Conservation (phyloP, 2,888 invertebrate species). For the Baronia brevicornis region DNA sequence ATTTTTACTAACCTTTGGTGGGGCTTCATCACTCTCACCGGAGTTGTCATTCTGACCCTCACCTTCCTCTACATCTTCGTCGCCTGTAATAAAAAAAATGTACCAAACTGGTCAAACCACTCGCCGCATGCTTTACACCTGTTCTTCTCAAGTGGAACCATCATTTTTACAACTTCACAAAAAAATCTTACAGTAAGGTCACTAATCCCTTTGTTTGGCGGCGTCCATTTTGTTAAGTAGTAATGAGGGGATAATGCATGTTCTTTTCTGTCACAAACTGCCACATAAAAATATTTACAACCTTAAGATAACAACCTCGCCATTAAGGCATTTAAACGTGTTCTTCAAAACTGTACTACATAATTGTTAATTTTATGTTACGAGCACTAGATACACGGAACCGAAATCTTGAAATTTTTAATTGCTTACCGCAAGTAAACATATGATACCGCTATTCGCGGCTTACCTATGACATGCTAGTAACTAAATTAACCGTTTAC, state of each 20-base stretch:
- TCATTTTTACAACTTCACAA: constrained; percentile 41
- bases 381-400: constrained; percentile 26
- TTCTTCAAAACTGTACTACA: constrained; percentile 21
- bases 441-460: constrained; percentile 77
- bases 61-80: constrained; percentile 83
- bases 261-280: constrained; percentile 76
- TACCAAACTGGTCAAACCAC: constrained; percentile 62
- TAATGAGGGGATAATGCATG: constrained; percentile 82
- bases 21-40: constrained; percentile 83
- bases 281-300: constrained; percentile 75
- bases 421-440: constrained; percentile 76
- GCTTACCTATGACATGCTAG: constrained; percentile 75
- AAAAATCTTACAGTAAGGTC: constrained; percentile 72
- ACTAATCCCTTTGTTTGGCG: constrained; percentile 85
- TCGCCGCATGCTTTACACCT: constrained; percentile 37
- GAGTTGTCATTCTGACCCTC: constrained; percentile 81
- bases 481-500: constrained; percentile 78
- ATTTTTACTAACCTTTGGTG: constrained; percentile 67
- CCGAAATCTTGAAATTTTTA: constrained; percentile 65
- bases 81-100: constrained; percentile 64
- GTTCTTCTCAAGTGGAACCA: constrained; percentile 34
- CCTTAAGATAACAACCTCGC: constrained; percentile 57
- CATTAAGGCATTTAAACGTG: constrained; percentile 31
- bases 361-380: constrained; percentile 25
- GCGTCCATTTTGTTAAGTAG: constrained; percentile 86